Evolutionary conservation across 1,140 invertebrate species (phyloP).

Genomic region (Acyrthosiphon pisum): DNA sequence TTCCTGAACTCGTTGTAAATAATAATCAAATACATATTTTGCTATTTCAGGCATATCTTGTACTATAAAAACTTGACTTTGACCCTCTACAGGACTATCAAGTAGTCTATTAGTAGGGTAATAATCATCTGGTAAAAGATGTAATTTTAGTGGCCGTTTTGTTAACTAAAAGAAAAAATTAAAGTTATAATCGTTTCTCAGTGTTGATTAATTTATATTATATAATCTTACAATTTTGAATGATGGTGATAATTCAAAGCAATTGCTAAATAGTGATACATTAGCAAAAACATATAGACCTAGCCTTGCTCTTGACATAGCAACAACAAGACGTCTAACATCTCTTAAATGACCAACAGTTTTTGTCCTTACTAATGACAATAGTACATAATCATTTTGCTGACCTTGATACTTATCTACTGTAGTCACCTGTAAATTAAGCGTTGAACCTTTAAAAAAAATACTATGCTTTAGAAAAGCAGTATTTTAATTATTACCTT

Average conservation of each 20-base stretch:
- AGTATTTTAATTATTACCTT: conserved; percentile 71
- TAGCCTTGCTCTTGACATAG: conserved; percentile 96
- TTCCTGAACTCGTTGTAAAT: conserved; percentile 77
- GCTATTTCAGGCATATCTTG: conserved; percentile 93
- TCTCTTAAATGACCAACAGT: conserved; percentile 97
- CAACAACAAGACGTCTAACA: conserved; percentile 94
- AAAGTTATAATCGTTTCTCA: neutral
- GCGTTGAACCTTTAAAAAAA: neutral
- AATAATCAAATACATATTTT: conserved; percentile 89
- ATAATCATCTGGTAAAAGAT: conserved; percentile 78
- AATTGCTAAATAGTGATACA: conserved; percentile 92
- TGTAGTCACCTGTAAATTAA: conserved; percentile 74
- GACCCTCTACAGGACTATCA: conserved; percentile 61
- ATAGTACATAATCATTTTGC: conserved; percentile 97
- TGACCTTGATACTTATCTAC: conserved; percentile 99
- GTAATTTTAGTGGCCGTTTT: conserved; percentile 76
- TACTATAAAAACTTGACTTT: conserved; percentile 67
- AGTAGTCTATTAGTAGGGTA: conserved; percentile 75
- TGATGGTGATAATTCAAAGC: conserved; percentile 93
- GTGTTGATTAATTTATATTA: neutral
- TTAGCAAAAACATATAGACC: conserved; percentile 97
- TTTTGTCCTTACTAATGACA: conserved; percentile 94
- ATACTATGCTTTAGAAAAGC: neutral
- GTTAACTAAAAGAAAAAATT: conserved; percentile 64
- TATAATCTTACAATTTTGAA: conserved; percentile 84